Percentiles rank a stretch among this genome's conserved stretches.
phyloP scores from a whole-genome alignment of 2,797 vertebrate genomes.

The Bufotes viridis region DNA sequence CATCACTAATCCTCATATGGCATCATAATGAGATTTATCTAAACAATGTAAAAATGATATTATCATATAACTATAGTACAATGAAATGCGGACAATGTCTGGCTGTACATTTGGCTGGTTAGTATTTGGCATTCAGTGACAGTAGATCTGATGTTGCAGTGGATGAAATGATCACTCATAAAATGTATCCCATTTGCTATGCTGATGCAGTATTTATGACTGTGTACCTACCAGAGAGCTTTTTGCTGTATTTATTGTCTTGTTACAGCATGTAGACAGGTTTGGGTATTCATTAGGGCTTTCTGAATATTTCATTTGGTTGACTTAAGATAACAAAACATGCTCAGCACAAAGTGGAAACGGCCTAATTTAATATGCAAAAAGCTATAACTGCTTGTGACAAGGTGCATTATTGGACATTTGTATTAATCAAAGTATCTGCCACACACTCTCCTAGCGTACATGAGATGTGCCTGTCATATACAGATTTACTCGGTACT shows the following conservation, averaged over 20 bases:
- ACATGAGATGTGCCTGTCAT: not conserved
- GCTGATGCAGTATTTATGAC: conserved; percentile 37
- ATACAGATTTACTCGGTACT: not conserved
- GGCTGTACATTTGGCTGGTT: not conserved
- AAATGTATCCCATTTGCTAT: conserved; percentile 20
- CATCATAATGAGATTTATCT: not conserved
- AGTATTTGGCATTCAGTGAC: conserved; percentile 11
- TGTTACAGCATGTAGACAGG: conserved; percentile 6
- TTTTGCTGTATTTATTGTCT: conserved; percentile 35
- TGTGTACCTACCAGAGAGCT: conserved; percentile 3
- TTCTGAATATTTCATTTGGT: conserved; percentile 37
- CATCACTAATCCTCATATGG: too few species aligned
- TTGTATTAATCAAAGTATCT: conserved; percentile 25
- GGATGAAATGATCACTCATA: conserved; percentile 33
- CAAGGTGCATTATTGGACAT: conserved; percentile 29
- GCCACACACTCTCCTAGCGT: not conserved
- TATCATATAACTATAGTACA: not conserved
- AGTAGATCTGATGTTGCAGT: conserved; percentile 18
- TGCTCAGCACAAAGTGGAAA: not conserved
- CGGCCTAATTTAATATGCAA: conserved; percentile 12
- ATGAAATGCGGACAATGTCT: not conserved
- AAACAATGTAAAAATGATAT: not conserved
- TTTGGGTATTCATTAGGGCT: conserved; percentile 25
- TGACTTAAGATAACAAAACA: conserved; percentile 24
- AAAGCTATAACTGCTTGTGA: conserved; percentile 17